Conservation (phyloP, 2,113 vertebrate species). For the Phalacrocorax brasilianus region DNA sequence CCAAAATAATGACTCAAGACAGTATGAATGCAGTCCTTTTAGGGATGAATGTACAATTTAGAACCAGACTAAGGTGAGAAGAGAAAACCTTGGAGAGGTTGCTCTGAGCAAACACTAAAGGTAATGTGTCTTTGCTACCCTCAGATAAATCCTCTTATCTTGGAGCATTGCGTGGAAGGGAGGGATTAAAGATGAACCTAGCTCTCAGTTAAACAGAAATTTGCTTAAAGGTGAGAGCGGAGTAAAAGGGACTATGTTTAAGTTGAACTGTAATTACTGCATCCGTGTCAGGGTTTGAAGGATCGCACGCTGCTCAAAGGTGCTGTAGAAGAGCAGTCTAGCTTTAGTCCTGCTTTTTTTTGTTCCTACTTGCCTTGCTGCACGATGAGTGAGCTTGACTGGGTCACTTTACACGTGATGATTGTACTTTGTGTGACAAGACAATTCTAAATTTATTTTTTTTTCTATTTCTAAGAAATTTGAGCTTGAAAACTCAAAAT, state of each 20-base stretch:
- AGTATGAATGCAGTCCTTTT: neutral
- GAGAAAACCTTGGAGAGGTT: neutral
- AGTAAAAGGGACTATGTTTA: neutral
- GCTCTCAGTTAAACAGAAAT: neutral
- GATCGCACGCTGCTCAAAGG: neutral
- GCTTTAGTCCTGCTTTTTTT: neutral
- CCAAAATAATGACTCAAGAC: neutral
- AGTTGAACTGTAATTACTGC: neutral
- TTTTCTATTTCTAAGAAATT: neutral
- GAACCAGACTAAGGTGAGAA: neutral
- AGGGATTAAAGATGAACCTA: neutral
- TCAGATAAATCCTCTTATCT: slow-evolving; percentile 9
- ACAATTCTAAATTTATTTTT: neutral
- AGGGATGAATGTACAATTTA: neutral
- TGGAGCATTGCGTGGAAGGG: neutral
- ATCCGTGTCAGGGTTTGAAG: neutral
- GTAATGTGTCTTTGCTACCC: neutral
- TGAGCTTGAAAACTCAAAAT: neutral
- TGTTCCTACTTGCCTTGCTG: neutral
- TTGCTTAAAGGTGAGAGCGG: neutral
- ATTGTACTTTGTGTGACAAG: neutral
- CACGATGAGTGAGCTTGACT: neutral
- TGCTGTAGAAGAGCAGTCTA: neutral
- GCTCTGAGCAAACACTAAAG: neutral
- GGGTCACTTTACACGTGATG: neutral